A percentile compares a stretch with the other conserved stretches of the same genome.
phyloP scores from a whole-genome alignment of 1,140 invertebrate genomes.

The Ceratina australensis region DNA sequence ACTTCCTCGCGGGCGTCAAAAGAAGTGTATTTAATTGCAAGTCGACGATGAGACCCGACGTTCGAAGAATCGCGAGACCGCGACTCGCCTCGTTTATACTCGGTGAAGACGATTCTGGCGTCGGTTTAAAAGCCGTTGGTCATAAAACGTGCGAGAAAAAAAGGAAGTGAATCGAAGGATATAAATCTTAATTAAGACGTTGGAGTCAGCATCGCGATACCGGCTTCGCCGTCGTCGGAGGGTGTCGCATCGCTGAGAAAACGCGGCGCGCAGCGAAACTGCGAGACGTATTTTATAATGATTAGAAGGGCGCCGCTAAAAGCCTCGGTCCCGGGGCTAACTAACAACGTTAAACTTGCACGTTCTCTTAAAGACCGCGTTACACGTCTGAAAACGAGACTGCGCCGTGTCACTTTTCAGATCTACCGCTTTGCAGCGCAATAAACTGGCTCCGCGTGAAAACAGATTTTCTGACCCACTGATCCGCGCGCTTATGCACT shows the following conservation, averaged over 20 bases:
- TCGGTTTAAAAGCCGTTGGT: too few species aligned
- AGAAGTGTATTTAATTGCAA: too few species aligned
- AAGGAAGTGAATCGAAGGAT: background rate
- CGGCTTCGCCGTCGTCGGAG: too few species aligned
- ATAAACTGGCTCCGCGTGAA: constrained; percentile 3
- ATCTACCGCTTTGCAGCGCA: background rate
- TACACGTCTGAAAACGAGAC: background rate
- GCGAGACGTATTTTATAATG: constrained; percentile 3
- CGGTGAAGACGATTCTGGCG: too few species aligned
- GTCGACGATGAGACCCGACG: too few species aligned
- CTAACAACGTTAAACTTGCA: background rate
- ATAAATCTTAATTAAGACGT: background rate
- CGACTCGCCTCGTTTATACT: too few species aligned
- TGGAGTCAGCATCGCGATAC: background rate
- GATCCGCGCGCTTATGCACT: background rate
- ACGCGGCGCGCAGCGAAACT: background rate
- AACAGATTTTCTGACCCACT: constrained; percentile 19
- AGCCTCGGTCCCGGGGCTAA: background rate
- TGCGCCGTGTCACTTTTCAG: constrained; percentile 21
- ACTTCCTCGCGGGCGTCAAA: too few species aligned
- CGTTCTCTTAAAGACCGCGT: background rate
- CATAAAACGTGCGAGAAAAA: background rate
- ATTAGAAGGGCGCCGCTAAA: background rate
- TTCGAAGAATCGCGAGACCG: too few species aligned
- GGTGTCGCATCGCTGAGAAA: too few species aligned